Evolutionary conservation across 2,113 vertebrate species (phyloP).

Genomic region (Agapornis roseicollis): DNA sequence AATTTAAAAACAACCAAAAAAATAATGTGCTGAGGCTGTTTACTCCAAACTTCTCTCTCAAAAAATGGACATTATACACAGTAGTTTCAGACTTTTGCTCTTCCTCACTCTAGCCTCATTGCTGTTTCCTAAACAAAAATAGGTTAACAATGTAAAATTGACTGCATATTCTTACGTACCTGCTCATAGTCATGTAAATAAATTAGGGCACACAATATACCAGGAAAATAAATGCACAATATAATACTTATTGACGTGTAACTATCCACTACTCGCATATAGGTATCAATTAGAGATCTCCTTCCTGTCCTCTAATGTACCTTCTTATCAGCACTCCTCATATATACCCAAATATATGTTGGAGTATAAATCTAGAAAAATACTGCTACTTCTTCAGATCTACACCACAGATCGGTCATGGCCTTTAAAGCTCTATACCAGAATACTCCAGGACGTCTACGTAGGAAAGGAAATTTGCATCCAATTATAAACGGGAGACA

Average conservation of each 20-base stretch:
- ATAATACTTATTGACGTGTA: background rate
- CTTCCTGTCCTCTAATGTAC: background rate
- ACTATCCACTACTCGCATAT: background rate
- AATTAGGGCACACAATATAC: background rate
- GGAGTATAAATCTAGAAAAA: background rate
- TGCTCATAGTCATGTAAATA: background rate
- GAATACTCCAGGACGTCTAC: background rate
- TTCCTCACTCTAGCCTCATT: background rate
- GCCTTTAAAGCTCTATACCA: background rate
- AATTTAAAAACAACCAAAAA: background rate
- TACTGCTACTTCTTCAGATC: background rate
- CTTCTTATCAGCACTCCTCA: background rate
- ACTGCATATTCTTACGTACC: background rate
- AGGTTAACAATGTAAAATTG: background rate
- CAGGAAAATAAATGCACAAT: background rate
- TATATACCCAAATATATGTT: background rate
- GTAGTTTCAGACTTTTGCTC: background rate
- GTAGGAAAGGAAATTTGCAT: background rate
- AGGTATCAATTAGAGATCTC: background rate
- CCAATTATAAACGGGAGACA: background rate
- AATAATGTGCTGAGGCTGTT: background rate
- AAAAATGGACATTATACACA: background rate
- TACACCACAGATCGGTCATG: background rate
- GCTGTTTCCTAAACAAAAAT: background rate
- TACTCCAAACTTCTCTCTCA: background rate